Percentiles rank a stretch among this genome's conserved stretches.
Conservation (phyloP, 2,888 invertebrate genomes). For the Xanthorhoe designata region DNA sequence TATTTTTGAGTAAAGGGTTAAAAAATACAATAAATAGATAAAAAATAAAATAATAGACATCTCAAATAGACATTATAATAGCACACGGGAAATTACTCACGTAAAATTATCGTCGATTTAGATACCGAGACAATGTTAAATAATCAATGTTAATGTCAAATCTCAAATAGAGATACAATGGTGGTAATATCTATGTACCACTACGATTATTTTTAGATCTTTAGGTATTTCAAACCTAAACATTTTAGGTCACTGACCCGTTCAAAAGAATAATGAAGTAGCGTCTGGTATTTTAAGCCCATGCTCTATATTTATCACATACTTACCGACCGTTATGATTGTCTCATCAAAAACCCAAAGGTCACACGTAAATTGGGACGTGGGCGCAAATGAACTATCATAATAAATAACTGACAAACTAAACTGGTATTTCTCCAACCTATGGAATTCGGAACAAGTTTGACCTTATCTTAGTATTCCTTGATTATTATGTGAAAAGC, state of each 20-base stretch:
- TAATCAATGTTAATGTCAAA: too few relatives aligned
- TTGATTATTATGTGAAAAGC: background rate
- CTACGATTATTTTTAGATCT: background rate
- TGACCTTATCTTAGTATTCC: conserved; percentile 3
- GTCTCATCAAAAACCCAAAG: conserved; percentile 23
- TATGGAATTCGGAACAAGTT: conserved; percentile 24
- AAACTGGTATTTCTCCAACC: conserved; percentile 9
- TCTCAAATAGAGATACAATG: too few relatives aligned
- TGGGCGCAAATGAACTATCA: conserved; percentile 29
- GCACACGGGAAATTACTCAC: too few relatives aligned
- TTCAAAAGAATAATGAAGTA: background rate
- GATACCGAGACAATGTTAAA: too few relatives aligned
- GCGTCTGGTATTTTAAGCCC: background rate
- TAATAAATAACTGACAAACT: conserved; percentile 25
- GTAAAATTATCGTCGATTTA: too few relatives aligned
- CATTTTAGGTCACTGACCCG: background rate
- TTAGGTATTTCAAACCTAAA: background rate
- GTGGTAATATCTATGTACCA: too few relatives aligned
- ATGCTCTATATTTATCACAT: conserved; percentile 17
- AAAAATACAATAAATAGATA: too few relatives aligned
- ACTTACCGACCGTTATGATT: conserved; percentile 26
- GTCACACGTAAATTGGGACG: conserved; percentile 24
- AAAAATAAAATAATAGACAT: too few relatives aligned
- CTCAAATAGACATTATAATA: too few relatives aligned
- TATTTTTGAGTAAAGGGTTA: too few relatives aligned